Percentiles rank a stretch among this genome's conserved stretches.
These are phyloP conservation scores for Bombus pascuorum DNA, from an alignment of 1,140 invertebrate genomes.

Conservation along the genomic window DNA sequence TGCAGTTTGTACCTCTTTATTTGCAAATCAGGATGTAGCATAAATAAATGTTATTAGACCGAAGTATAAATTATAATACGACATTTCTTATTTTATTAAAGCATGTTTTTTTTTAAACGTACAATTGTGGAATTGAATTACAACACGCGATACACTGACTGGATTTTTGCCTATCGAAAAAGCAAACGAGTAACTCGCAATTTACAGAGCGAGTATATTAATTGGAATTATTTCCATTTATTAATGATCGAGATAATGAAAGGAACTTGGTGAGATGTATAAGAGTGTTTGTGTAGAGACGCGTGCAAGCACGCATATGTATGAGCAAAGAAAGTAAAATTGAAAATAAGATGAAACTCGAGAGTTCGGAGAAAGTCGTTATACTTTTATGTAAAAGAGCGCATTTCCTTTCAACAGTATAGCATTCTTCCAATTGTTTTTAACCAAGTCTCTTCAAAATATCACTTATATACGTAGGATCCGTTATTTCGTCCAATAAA, in stretches of 20 bases:
- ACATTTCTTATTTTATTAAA: slow-evolving; percentile 68
- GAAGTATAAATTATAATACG: slow-evolving; percentile 19
- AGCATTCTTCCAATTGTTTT: slow-evolving; percentile 54
- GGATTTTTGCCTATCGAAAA: not conserved
- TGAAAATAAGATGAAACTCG: slow-evolving; percentile 1
- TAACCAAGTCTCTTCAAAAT: slow-evolving; percentile 78
- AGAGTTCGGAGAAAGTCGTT: slow-evolving; percentile 6
- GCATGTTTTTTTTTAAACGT: slow-evolving; percentile 64
- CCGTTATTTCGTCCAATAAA: slow-evolving; percentile 85
- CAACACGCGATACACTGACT: slow-evolving; percentile 27
- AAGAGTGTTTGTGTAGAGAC: not conserved
- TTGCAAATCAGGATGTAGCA: not conserved
- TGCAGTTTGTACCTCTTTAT: not conserved
- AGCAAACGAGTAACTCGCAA: slow-evolving; percentile 15
- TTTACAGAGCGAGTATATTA: slow-evolving; percentile 26
- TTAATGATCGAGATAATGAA: not conserved
- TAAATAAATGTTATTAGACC: not conserved
- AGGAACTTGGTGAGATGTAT: not conserved
- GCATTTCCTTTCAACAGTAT: slow-evolving; percentile 43
- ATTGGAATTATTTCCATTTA: not conserved
- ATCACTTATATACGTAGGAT: slow-evolving; percentile 85
- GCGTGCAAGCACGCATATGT: too few relatives aligned
- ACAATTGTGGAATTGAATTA: slow-evolving; percentile 40
- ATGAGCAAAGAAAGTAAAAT: slow-evolving; percentile 17
- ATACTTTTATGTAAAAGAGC: slow-evolving; percentile 51